Evolutionary conservation across 1,140 invertebrate genomes (phyloP).

Genomic region (Drosophila ambigua): DNA sequence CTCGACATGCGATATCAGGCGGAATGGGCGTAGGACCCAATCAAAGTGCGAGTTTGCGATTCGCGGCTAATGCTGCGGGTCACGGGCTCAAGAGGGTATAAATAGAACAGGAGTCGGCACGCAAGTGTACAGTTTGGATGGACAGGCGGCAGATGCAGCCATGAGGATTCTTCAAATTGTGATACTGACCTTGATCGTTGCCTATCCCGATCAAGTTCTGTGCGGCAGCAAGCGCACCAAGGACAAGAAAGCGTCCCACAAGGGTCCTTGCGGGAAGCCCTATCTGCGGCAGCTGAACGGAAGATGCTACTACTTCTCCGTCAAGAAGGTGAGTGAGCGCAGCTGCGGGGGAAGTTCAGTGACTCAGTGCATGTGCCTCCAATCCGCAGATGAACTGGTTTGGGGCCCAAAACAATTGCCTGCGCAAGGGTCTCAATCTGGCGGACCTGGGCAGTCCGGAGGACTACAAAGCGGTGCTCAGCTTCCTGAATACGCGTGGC

Average conservation of each 20-base stretch:
- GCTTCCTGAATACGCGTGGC: conserved; percentile 13
- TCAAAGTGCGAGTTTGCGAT: neutral
- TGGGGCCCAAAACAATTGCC: conserved; percentile 83
- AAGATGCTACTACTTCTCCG: conserved; percentile 60
- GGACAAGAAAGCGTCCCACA: neutral
- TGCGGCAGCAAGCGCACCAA: neutral
- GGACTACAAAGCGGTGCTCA: conserved; percentile 37
- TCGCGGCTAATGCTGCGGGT: conserved; percentile 31
- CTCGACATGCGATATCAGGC: conserved; percentile 4
- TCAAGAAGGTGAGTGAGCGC: conserved; percentile 50
- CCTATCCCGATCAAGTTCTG: conserved; percentile 44
- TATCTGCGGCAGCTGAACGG: conserved; percentile 47
- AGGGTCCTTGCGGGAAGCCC: conserved; percentile 53
- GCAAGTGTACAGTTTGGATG: conserved; percentile 41
- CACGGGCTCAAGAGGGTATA: conserved; percentile 57
- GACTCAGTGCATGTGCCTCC: neutral
- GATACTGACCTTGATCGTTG: conserved; percentile 55
- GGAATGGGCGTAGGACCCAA: neutral
- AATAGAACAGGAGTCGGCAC: conserved; percentile 49
- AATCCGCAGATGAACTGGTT: conserved; percentile 61
- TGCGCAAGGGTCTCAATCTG: conserved; percentile 89
- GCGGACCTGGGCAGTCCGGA: conserved; percentile 79
- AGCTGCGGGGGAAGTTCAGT: neutral
- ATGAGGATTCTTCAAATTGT: conserved; percentile 64
- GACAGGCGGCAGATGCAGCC: conserved; percentile 33